These are phyloP conservation scores for Proisotoma minuta DNA, from an alignment of 2,888 invertebrate species.

Conservation along the genomic window DNA sequence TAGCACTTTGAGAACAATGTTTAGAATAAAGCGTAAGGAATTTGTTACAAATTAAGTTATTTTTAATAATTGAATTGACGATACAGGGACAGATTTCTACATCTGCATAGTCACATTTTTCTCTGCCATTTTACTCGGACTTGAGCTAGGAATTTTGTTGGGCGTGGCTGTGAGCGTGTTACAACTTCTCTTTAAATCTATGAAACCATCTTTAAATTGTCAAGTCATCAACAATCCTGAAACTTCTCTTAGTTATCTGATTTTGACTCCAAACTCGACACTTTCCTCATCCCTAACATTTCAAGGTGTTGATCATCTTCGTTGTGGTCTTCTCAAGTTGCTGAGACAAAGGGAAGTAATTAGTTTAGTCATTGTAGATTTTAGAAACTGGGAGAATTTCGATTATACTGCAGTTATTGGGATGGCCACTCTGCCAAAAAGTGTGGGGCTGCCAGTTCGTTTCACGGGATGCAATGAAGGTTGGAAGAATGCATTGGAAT, in stretches of 20 bases:
- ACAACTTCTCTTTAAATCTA: conserved; percentile 79
- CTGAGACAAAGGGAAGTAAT: no score
- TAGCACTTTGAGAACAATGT: conserved; percentile 37
- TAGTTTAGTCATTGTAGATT: conserved; percentile 21
- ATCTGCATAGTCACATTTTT: conserved; percentile 79
- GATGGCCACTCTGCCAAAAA: conserved; percentile 5
- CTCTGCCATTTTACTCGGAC: conserved; percentile 71
- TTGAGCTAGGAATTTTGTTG: conserved; percentile 80
- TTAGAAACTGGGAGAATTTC: conserved; percentile 27
- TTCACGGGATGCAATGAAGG: conserved; percentile 6
- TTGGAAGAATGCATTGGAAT: conserved; percentile 1
- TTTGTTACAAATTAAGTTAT: no score
- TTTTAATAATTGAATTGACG: no score
- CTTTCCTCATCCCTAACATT: no score
- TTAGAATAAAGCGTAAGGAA: conserved; percentile 43
- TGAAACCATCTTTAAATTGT: no score
- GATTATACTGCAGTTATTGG: conserved; percentile 35
- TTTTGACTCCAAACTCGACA: no score
- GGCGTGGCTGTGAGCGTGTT: conserved; percentile 76
- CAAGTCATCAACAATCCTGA: no score
- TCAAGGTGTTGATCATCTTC: no score
- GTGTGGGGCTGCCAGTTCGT: background rate
- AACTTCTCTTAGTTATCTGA: no score
- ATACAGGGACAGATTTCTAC: conserved; percentile 74
- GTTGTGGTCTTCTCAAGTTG: no score